phyloP scores from a whole-genome alignment of 2,113 vertebrate genomes.

The Stictonetta naevosa region DNA sequence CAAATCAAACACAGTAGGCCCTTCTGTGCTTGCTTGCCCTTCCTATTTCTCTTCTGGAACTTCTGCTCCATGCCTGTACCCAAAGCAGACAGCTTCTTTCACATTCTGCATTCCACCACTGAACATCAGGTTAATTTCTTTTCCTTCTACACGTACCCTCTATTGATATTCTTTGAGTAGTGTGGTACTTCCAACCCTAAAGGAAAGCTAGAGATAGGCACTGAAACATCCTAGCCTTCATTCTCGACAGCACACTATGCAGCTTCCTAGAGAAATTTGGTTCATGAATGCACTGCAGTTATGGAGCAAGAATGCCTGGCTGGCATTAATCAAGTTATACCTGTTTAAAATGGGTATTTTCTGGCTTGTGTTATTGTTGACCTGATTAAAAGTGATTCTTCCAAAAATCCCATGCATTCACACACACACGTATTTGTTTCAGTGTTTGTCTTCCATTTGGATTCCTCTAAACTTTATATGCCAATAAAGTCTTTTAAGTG shows the following conservation, averaged over 20 bases:
- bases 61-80: background rate
- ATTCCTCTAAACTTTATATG: background rate
- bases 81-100: background rate
- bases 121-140: background rate
- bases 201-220: background rate
- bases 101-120: background rate
- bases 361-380: background rate
- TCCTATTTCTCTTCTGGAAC: background rate
- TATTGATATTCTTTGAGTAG: background rate
- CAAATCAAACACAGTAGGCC: background rate
- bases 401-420: background rate
- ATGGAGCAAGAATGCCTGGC: background rate
- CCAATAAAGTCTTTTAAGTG: background rate
- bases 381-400: background rate
- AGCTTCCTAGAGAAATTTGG: background rate
- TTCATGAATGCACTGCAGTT: background rate
- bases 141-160: background rate
- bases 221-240: background rate
- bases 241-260: background rate
- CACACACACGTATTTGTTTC: background rate
- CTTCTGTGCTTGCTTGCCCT: background rate
- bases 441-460: conserved; percentile 13
- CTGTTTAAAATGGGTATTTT: background rate
- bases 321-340: background rate
- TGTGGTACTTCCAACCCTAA: background rate